Percentiles rank a stretch among this genome's conserved stretches.
Evolutionary conservation across 2,113 vertebrate genomes (phyloP).

Genomic region (Gallinago undulata): DNA sequence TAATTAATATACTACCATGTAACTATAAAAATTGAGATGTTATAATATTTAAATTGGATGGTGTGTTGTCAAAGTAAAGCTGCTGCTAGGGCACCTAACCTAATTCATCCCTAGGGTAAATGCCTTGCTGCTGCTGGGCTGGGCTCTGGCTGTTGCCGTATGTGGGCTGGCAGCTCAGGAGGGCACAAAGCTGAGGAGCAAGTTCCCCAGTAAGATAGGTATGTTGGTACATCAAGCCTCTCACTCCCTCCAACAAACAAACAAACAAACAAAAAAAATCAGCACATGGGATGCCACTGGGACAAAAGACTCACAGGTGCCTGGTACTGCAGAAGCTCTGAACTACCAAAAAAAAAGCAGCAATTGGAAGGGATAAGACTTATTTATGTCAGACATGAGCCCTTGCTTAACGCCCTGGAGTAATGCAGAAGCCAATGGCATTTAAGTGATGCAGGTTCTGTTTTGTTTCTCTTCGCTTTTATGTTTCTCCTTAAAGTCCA

Average conservation of each 20-base stretch:
- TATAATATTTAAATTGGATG: background rate
- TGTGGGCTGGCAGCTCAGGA: background rate
- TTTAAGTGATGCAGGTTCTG: background rate
- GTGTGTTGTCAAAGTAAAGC: background rate
- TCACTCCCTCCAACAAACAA: background rate
- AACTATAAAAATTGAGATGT: background rate
- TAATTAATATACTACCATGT: background rate
- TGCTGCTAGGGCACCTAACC: background rate
- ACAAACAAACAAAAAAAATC: background rate
- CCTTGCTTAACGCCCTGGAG: background rate
- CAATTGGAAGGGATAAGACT: background rate
- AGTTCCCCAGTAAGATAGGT: background rate
- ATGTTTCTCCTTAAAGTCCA: background rate
- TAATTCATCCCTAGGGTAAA: background rate
- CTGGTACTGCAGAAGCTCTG: background rate
- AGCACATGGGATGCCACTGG: background rate
- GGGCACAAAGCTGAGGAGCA: background rate
- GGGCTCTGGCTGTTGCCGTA: background rate
- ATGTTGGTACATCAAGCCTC: background rate
- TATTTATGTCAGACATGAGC: background rate
- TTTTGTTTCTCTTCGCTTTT: background rate
- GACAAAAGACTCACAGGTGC: background rate
- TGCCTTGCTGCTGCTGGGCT: background rate
- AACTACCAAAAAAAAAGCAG: background rate
- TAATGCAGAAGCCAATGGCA: background rate